Evolutionary conservation across 1,140 invertebrate genomes (phyloP).

Genomic region (Fopius arisanus): DNA sequence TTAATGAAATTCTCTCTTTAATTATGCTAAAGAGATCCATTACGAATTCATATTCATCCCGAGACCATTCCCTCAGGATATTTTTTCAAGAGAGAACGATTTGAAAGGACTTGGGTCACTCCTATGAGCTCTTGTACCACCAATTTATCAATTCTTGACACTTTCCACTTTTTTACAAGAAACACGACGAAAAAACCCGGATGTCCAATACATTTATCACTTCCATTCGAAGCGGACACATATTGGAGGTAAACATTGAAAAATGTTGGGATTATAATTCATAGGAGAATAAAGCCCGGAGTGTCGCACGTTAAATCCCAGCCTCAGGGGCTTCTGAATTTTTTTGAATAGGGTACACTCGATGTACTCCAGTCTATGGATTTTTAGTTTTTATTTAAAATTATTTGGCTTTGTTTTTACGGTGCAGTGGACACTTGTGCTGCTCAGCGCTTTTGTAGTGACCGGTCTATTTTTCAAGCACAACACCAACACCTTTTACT

Average conservation of each 20-base stretch:
- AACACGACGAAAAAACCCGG: neutral
- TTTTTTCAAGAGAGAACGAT: neutral
- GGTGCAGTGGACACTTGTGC: constrained; percentile 10
- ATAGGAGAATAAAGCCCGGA: neutral
- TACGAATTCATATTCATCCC: neutral
- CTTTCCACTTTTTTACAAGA: neutral
- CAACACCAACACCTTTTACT: neutral
- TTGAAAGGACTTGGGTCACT: neutral
- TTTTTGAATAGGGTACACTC: neutral
- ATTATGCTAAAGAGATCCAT: neutral
- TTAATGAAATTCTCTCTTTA: neutral
- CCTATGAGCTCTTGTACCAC: neutral
- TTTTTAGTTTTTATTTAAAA: neutral
- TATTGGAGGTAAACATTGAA: neutral
- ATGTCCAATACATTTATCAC: neutral
- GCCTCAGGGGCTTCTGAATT: neutral
- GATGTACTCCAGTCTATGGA: neutral
- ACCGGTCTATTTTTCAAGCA: neutral
- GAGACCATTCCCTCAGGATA: neutral
- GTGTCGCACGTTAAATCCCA: neutral
- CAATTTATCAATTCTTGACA: neutral
- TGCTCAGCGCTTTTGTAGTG: neutral
- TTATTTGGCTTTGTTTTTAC: constrained; percentile 21
- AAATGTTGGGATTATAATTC: neutral
- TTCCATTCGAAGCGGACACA: neutral